A percentile compares a stretch with the other conserved stretches of the same genome.
phyloP scores from a whole-genome alignment of 1,140 invertebrate species.

The Drosophila sp. region DNA sequence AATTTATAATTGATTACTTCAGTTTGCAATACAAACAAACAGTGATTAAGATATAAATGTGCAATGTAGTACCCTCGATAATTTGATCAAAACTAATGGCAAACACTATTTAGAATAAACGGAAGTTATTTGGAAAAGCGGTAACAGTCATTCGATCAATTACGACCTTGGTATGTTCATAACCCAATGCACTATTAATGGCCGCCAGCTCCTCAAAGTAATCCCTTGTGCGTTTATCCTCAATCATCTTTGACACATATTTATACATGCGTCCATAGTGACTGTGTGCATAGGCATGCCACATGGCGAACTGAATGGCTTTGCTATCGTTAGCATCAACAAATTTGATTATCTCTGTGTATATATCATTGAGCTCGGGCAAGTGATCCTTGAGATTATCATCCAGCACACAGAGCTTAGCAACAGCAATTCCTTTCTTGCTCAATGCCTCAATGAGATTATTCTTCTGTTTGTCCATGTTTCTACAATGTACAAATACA shows the following conservation, averaged over 20 bases:
- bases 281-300: conserved; percentile 91
- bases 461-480: conserved; percentile 93
- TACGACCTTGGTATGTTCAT: conserved; percentile 88
- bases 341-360: conserved; percentile 91
- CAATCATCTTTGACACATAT: conserved; percentile 90
- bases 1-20: conserved; percentile 33
- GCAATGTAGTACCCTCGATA: conserved; percentile 6
- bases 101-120: conserved; percentile 69
- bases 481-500: conserved; percentile 83
- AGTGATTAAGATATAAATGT: conserved; percentile 52
- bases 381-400: conserved; percentile 84
- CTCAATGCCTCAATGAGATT: conserved; percentile 91
- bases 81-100: not conserved
- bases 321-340: conserved; percentile 91
- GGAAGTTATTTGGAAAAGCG: conserved; percentile 73
- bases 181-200: conserved; percentile 88
- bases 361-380: conserved; percentile 88
- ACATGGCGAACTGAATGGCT: conserved; percentile 90
- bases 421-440: conserved; percentile 90
- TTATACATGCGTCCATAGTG: conserved; percentile 93
- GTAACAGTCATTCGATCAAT: conserved; percentile 72
- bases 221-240: conserved; percentile 91
- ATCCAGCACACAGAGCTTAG: conserved; percentile 87
- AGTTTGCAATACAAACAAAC: conserved; percentile 54
- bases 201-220: conserved; percentile 90